Base-by-base conservation (phyloP, 2,888 invertebrate genomes). In the Cryptus viduatorius region DNA sequence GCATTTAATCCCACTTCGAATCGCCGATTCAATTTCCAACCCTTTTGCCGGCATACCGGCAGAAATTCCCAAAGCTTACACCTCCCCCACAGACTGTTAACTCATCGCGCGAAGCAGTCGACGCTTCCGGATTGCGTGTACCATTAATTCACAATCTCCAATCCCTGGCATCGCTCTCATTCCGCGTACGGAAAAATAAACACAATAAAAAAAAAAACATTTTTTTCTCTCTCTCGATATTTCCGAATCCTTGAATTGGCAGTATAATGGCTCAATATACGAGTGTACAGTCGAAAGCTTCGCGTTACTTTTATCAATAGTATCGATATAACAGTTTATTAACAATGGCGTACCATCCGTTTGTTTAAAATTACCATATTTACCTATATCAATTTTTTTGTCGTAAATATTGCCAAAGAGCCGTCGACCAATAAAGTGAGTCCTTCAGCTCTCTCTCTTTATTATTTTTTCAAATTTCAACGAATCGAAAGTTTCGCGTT, bases 21-120 rank as follows among this genome's bases (percentile, higher is more conserved):
- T 24, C 44, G 59, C 24, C 82, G 29, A 73, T 82, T 82, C 78
- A 73, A 82, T 82, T 78, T 61, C 61, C 44, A 73, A 78, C 59
- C 50, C 77, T 65, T 82, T 72, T 67, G 14, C 29, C 5, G 14
- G 14, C 5, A 5, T 59, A 56, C 4, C 14, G n/a, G 7, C 50
- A 19, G 44, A 31, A 42, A 44, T n/a, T 64, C 19, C 29, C 46
- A n/a, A 65, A 29, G 59, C 53, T 76, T 61, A n/a, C 29, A 29
- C 14, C 14, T 14, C 8, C 19, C 24, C 29, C 42, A 65, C 16
- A 12, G 46, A 37, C 24, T 42, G 24, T 72, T 53, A 53, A 3
- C 3, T 59, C 56, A n/a, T 72, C 59, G 44, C 56, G 56, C 42
- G 56, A 71, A 71, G 42, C 12, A 42, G 56, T 19, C 44, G 19